phyloP scores from a whole-genome alignment of 30 jellyfish, hydroid and myxozoan genomes.

The Hydractinia echinata region DNA sequence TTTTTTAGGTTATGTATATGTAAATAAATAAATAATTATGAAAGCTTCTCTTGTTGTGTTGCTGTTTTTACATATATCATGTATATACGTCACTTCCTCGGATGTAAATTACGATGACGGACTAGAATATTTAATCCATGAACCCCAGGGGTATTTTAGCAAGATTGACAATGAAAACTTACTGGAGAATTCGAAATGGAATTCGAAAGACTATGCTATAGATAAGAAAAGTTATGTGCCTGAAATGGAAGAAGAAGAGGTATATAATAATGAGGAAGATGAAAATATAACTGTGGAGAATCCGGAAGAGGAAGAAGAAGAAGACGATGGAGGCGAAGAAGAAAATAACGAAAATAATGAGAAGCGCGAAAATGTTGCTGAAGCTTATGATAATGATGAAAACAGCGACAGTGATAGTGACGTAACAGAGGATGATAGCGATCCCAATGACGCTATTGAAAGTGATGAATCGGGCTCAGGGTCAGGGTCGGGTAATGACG shows the following conservation, averaged over 20 bases:
- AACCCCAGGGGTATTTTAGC: slow-evolving; percentile 17
- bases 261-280: background rate
- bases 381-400: slow-evolving; percentile 15
- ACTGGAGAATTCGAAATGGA: background rate
- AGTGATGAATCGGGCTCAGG: slow-evolving; percentile 29
- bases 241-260: background rate
- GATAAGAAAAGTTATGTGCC: slow-evolving; percentile 6
- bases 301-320: slow-evolving; percentile 14
- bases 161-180: slow-evolving; percentile 9
- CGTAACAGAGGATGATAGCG: slow-evolving; percentile 40
- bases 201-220: background rate
- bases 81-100: too few relatives aligned
- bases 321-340: slow-evolving; percentile 53
- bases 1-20: too few relatives aligned
- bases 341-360: slow-evolving; percentile 49
- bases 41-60: too few relatives aligned
- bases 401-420: slow-evolving; percentile 41
- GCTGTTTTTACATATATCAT: too few relatives aligned
- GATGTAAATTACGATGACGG: too few relatives aligned
- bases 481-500: slow-evolving; percentile 5
- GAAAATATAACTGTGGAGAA: background rate
- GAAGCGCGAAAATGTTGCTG: slow-evolving; percentile 12
- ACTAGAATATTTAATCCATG: background rate
- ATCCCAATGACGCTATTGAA: slow-evolving; percentile 25
- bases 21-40: too few relatives aligned